Conservation (phyloP, 2,113 vertebrate species). For the Struthidea cinerea region DNA sequence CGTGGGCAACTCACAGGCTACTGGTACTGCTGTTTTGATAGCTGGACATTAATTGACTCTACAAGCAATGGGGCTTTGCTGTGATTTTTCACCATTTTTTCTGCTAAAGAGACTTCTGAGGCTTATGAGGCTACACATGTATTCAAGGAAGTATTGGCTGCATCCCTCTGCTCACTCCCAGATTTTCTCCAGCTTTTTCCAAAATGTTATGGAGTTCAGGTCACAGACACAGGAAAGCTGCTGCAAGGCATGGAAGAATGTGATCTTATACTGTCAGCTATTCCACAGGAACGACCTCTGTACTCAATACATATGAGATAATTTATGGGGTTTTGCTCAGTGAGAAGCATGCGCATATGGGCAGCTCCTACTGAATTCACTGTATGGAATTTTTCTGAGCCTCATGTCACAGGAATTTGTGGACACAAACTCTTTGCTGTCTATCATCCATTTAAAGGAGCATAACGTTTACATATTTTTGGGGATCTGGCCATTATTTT, state of each 20-base stretch:
- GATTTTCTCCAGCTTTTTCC: neutral
- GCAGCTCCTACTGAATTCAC: neutral
- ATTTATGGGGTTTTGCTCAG: neutral
- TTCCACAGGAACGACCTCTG: neutral
- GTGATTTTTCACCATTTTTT: neutral
- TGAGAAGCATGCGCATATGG: rapidly evolving
- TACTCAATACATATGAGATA: neutral
- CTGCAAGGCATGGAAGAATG: neutral
- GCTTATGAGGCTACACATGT: neutral
- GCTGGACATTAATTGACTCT: neutral
- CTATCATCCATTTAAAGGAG: neutral
- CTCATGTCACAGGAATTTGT: neutral
- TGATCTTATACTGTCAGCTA: neutral
- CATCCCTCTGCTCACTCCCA: neutral
- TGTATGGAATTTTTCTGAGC: neutral
- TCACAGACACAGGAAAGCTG: neutral
- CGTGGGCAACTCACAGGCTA: neutral
- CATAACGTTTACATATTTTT: neutral
- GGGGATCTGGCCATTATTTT: neutral
- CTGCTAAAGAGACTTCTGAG: neutral
- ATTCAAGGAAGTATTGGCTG: neutral
- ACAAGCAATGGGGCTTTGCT: neutral
- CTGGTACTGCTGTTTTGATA: neutral
- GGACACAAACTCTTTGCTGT: neutral
- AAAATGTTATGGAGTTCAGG: rapidly evolving